These are phyloP conservation scores for Digitonthophagus gazella DNA, from an alignment of 2,888 invertebrate genomes.

Conservation along the genomic window DNA sequence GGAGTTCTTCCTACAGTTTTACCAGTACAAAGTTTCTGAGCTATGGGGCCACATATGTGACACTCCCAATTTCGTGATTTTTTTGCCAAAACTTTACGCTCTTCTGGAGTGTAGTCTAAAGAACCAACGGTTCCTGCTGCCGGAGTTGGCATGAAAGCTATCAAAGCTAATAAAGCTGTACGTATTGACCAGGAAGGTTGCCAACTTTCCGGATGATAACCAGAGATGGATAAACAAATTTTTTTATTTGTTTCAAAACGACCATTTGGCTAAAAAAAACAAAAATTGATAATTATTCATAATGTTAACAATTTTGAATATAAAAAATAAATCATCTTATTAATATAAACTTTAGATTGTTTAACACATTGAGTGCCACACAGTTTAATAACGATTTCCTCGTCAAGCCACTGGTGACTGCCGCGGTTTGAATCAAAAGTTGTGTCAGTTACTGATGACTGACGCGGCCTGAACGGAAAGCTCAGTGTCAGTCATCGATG, in stretches of 20 bases:
- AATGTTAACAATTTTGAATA: too few relatives aligned
- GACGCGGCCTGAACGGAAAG: too few relatives aligned
- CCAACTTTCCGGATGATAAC: constrained; percentile 97
- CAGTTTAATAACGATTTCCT: too few relatives aligned
- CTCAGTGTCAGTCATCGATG: too few relatives aligned
- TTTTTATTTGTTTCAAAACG: constrained; percentile 92
- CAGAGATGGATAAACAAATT: constrained; percentile 93
- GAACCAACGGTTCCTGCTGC: constrained; percentile 90
- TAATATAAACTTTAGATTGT: too few relatives aligned
- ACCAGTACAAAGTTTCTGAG: constrained; percentile 50
- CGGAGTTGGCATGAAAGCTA: constrained; percentile 92
- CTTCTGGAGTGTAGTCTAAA: constrained; percentile 82
- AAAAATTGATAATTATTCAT: not conserved
- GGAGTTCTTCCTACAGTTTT: constrained; percentile 38
- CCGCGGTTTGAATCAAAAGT: too few relatives aligned
- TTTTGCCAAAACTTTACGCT: constrained; percentile 75
- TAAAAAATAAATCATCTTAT: too few relatives aligned
- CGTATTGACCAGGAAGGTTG: constrained; percentile 96
- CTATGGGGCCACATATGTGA: constrained; percentile 60
- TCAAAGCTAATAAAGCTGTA: constrained; percentile 86
- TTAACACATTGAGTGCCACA: too few relatives aligned
- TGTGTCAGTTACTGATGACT: too few relatives aligned
- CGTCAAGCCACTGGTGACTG: too few relatives aligned
- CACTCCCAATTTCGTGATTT: constrained; percentile 68
- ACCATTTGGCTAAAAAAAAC: constrained; percentile 74